Conservation (phyloP, 1,140 invertebrate species). For the Tetranychus urticae region DNA sequence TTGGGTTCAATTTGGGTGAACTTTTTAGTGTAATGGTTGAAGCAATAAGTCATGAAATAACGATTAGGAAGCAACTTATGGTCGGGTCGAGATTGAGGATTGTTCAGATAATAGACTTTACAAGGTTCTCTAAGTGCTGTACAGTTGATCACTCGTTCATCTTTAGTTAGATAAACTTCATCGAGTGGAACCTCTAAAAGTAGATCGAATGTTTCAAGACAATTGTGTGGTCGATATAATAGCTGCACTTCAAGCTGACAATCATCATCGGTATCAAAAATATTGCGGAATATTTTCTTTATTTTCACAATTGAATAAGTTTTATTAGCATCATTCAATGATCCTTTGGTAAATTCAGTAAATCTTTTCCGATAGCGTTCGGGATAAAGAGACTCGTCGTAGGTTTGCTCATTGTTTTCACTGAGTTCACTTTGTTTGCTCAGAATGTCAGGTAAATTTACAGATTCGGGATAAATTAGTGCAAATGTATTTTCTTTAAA, state of each 20-base stretch:
- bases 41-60: too few relatives aligned
- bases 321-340: slow-evolving; percentile 42
- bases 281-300: slow-evolving; percentile 25
- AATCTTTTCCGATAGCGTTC: slow-evolving; percentile 45
- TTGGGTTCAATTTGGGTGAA: too few relatives aligned
- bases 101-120: background rate
- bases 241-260: slow-evolving; percentile 40
- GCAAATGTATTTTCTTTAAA: background rate
- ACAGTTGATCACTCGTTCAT: slow-evolving; percentile 18
- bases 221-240: slow-evolving; percentile 35
- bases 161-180: slow-evolving; percentile 47
- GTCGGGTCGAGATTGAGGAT: background rate
- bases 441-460: background rate
- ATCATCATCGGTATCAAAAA: slow-evolving; percentile 24
- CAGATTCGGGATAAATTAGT: background rate
- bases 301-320: slow-evolving; percentile 49
- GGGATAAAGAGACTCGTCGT: slow-evolving; percentile 43
- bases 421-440: background rate
- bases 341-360: slow-evolving; percentile 38
- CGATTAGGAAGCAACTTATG: too few relatives aligned
- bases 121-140: background rate
- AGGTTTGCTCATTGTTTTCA: background rate
- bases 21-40: too few relatives aligned
- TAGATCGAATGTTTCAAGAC: background rate
- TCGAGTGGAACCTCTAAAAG: slow-evolving; percentile 32